Percentiles rank a stretch among this genome's conserved stretches.
phyloP scores from a whole-genome alignment of 2,113 vertebrate genomes.

The Peromyscus leucopus region DNA sequence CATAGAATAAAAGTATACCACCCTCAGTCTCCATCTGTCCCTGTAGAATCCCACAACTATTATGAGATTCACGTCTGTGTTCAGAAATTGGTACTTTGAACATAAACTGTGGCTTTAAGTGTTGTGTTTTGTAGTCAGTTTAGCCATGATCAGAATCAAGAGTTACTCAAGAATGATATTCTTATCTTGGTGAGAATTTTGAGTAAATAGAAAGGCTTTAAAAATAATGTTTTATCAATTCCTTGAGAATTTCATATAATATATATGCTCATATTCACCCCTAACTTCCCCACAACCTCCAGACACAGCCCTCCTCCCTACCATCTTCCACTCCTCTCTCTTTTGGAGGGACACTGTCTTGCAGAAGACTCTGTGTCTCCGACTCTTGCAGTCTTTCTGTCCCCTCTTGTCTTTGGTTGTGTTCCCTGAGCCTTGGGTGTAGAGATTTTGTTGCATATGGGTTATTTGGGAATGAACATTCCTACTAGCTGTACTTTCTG shows the following conservation, averaged over 20 bases:
- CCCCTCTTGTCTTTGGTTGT: not conserved
- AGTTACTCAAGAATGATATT: not conserved
- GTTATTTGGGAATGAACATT: not conserved
- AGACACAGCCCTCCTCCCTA: not conserved
- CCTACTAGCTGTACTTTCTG: not conserved
- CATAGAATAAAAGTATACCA: not conserved
- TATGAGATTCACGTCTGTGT: not conserved
- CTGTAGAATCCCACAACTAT: not conserved
- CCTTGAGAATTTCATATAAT: not conserved
- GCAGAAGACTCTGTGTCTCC: not conserved
- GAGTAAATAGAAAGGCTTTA: not conserved
- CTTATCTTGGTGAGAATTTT: not conserved
- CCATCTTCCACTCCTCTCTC: not conserved
- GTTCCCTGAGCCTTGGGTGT: not conserved
- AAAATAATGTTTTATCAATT: not conserved
- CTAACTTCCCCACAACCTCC: too few species aligned
- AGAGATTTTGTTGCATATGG: not conserved
- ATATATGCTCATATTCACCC: not conserved
- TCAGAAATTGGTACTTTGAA: not conserved
- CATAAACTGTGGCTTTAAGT: constrained; percentile 3
- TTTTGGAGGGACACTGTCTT: not conserved
- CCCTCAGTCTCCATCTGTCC: not conserved
- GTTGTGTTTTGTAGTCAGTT: not conserved
- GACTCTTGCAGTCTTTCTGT: not conserved
- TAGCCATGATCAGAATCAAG: not conserved